These are phyloP conservation scores for Myotis myotis DNA, from an alignment of 2,797 vertebrate genomes.

Conservation along the genomic window DNA sequence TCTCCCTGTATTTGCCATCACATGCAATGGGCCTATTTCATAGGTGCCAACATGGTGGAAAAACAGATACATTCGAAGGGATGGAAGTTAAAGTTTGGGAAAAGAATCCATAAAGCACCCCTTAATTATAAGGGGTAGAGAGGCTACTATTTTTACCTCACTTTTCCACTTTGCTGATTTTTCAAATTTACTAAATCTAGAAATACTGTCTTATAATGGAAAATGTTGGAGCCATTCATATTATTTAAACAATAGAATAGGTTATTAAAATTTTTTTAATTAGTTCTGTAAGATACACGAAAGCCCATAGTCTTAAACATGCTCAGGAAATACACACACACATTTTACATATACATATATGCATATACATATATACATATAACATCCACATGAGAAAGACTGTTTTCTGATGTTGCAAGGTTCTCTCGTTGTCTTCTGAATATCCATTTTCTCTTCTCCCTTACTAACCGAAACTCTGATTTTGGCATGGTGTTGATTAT, in stretches of 20 bases:
- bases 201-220: not conserved
- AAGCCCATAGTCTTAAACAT: not conserved
- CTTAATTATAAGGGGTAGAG: not conserved
- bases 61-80: not conserved
- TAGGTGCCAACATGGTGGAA: not conserved
- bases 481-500: not conserved
- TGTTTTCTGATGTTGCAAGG: not conserved
- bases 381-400: not conserved
- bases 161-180: not conserved
- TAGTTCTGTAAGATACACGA: not conserved
- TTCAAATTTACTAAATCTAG: slow-evolving; percentile 21
- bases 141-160: not conserved
- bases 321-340: not conserved
- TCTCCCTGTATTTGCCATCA: not conserved
- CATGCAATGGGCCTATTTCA: not conserved
- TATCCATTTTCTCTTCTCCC: not conserved
- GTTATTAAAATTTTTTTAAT: not conserved
- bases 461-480: not conserved
- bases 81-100: not conserved
- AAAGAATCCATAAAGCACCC: not conserved
- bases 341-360: not conserved
- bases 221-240: not conserved
- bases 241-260: not conserved
- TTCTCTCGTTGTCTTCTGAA: not conserved
- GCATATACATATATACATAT: not conserved